phyloP scores from a whole-genome alignment of 92 coral and sea anemone species.

The Micromussa lordhowensis region DNA sequence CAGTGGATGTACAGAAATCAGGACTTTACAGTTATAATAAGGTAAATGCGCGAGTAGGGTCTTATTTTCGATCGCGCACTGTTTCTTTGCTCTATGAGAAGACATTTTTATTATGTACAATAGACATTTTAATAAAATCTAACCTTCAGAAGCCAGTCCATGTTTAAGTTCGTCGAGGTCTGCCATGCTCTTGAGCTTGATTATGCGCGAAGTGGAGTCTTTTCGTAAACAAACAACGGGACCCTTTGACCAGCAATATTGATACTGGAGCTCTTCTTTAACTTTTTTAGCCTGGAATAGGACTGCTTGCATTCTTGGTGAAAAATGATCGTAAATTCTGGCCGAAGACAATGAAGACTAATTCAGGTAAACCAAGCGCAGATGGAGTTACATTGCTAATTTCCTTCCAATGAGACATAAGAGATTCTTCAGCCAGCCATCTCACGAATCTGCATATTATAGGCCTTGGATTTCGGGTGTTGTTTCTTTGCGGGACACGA shows the following conservation, averaged over 20 bases:
- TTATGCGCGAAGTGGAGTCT: slow-evolving; percentile 15
- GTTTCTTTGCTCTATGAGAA: too few relatives aligned
- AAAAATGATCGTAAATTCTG: too few relatives aligned
- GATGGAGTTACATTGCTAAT: slow-evolving; percentile 14
- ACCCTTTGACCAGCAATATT: slow-evolving; percentile 13
- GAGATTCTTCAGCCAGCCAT: slow-evolving; percentile 5
- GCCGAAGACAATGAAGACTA: too few relatives aligned
- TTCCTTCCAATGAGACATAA: slow-evolving; percentile 10
- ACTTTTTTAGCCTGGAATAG: too few relatives aligned
- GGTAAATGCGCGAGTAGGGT: too few relatives aligned
- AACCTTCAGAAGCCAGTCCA: background rate
- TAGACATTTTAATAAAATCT: too few relatives aligned
- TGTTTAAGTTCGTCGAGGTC: slow-evolving; percentile 19
- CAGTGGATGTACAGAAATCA: background rate
- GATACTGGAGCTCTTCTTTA: too few relatives aligned
- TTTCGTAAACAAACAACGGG: slow-evolving; percentile 21
- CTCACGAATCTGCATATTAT: slow-evolving; percentile 13
- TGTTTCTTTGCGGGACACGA: too few relatives aligned
- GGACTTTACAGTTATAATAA: too few relatives aligned
- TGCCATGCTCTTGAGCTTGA: slow-evolving; percentile 9
- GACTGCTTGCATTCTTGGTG: too few relatives aligned
- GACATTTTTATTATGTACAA: too few relatives aligned
- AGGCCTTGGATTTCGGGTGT: slow-evolving; percentile 11
- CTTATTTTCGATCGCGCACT: too few relatives aligned
- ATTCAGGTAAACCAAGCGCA: background rate